Evolutionary conservation across 2,888 invertebrate genomes (phyloP), one percentile per base, ranked within the genome.

Genomic region (Achlya flavicornis): DNA sequence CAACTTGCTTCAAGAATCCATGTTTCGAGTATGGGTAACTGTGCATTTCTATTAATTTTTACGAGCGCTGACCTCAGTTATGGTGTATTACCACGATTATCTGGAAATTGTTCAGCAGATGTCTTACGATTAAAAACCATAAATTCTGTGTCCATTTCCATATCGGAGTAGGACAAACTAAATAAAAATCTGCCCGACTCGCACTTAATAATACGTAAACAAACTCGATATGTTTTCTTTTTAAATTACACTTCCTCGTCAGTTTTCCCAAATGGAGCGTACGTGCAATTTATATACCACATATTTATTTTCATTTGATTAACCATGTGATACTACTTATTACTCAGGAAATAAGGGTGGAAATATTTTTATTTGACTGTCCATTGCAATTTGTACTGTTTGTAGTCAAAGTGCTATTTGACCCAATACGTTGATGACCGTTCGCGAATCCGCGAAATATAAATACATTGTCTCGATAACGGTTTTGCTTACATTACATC

Each of bases 391-490:
- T 58, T 58, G n/a, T 53, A 6, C 14, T 10, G 10, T 26, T 26
- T 26, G 26, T 26, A 38, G 58, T 58, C 58, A 16, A n/a, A 58
- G 33, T 58, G 38, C n/a, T 58, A 38, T 58, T 16, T 58, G 71
- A 73, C 70, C 68, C 66, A 73, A 60, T 73, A 63, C 63, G 61
- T 65, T 65, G 68, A 67, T 67, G 68, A 71, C 70, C 70, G 65
- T 67, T 64, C 60, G 64, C 61, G 63, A 65, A 66, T 60, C 41
- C 35, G 62, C 72, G 75, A 70, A 73, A 80, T 76, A 78, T 76
- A 81, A 72, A 70, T 59, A 61, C 75, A 76, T 75, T 81, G 76
- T 83, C 76, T 79, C 77, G 67, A 68, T 73, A 72, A 46, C 64
- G 67, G 74, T 74, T 72, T 63, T 71, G 67, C 41, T 35, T 41